Base-by-base conservation (phyloP, 2,888 invertebrate species). In the Luperina testacea region DNA sequence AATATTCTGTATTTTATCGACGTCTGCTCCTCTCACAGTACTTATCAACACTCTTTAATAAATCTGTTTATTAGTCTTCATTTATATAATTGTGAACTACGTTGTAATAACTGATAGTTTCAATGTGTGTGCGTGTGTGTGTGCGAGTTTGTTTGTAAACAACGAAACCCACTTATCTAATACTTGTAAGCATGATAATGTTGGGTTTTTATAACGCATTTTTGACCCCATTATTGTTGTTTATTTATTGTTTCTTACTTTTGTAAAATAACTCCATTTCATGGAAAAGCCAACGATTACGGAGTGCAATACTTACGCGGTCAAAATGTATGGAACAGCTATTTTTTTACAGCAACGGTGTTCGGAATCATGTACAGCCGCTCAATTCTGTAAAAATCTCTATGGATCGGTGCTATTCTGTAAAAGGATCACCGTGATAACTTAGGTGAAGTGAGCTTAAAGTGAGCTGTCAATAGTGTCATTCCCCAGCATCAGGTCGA, bases 31-130 rank as follows among this genome's bases (percentile, higher is more conserved):
- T 17, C 53, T 17, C 45, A 6, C 53, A 48, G 45, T 48, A 53
- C 8, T 80, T 48, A 57, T 57, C 45, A 64, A 71, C 17, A 78
- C 78, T 78, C 61, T 78, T 79, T 63, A 80, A 63, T 79, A 70
- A 51, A 32, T 69, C 51, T 20, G 7, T 32, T 32, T 5, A 2
- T 1, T 38, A 13, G 13, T 13, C 27, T 38, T 48, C 4, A 72
- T 80, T 64, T 80, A 71, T 64, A 75, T 76, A 74, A 51, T 63
- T 63, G 17, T 51, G 27, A 32, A 24, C 38, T 38, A 27, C 38
- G n/a, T 59, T n/a, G 20, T 24, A 32, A 24, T 42, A 17, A 42
- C 13, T 27, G 20, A 42, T 61, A 61, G 15, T 57, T 6, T 53
- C 3, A 61, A 51, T 38, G 42, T 48, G 27, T 45, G 42, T 48